Evolutionary conservation across 2,888 invertebrate species (phyloP).

Genomic region (Morpho helenor): DNA sequence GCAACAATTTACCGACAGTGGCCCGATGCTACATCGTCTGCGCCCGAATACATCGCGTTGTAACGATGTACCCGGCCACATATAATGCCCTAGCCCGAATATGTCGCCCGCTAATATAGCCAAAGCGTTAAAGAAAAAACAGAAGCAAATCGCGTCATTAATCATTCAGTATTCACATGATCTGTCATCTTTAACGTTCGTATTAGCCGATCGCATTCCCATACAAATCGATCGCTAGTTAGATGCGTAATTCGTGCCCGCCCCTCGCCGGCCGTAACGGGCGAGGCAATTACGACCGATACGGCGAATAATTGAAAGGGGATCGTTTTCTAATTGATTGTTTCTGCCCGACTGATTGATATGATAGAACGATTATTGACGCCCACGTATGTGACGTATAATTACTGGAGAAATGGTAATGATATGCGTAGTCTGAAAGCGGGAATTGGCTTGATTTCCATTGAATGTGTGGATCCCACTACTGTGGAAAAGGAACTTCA

Average conservation of each 20-base stretch:
- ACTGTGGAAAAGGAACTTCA: too few species aligned
- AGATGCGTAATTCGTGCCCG: constrained; percentile 32
- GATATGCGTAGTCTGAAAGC: neutral
- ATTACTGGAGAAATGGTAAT: constrained; percentile 1
- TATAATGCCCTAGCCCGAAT: too few species aligned
- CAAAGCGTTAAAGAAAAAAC: neutral
- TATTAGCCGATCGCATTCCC: constrained; percentile 16
- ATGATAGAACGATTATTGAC: constrained; percentile 62
- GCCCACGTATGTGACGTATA: constrained; percentile 23
- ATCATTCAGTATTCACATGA: constrained; percentile 9
- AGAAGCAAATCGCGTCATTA: constrained; percentile 5
- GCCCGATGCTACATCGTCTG: too few species aligned
- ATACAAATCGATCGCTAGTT: constrained; percentile 30
- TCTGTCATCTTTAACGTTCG: too few species aligned
- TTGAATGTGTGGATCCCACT: too few species aligned
- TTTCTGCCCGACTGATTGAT: constrained; percentile 66
- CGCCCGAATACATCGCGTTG: too few species aligned
- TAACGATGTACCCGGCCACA: too few species aligned
- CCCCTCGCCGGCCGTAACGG: constrained; percentile 35
- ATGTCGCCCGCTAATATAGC: too few species aligned
- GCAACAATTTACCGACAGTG: too few species aligned
- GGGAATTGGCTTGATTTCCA: too few species aligned
- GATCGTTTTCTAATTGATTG: constrained; percentile 71
- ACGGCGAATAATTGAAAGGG: constrained; percentile 70
- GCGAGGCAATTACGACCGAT: constrained; percentile 61